phyloP scores from a whole-genome alignment of 64 coral and sea anemone species.

The Pachyseris speciosa region DNA sequence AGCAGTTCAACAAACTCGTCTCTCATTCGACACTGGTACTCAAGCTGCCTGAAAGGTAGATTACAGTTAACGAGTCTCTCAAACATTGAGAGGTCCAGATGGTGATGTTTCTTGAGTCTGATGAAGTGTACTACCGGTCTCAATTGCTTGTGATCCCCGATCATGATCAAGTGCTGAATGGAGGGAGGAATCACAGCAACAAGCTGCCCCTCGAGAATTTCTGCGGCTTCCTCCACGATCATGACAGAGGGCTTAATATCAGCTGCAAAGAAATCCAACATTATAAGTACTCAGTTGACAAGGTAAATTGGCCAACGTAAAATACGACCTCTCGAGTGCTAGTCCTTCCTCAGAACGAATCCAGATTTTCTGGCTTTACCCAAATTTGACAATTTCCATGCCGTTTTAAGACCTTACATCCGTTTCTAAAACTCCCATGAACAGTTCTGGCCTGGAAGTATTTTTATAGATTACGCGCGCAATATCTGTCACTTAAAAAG shows the following conservation, averaged over 20 bases:
- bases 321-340: background rate
- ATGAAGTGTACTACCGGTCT: conserved; percentile 64
- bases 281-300: too few relatives aligned
- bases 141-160: conserved; percentile 87
- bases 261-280: background rate
- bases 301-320: too few relatives aligned
- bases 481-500: too few relatives aligned
- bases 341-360: background rate
- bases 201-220: conserved; percentile 85
- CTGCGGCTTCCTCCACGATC: conserved; percentile 93
- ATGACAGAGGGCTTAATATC: conserved; percentile 75
- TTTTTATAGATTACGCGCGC: too few relatives aligned
- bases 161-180: conserved; percentile 86
- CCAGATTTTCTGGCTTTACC: too few relatives aligned
- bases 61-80: conserved; percentile 76
- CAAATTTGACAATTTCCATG: too few relatives aligned
- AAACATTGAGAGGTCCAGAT: conserved; percentile 87
- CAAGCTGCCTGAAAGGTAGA: conserved; percentile 52
- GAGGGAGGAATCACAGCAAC: conserved; percentile 74
- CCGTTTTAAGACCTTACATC: too few relatives aligned
- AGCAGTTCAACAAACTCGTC: conserved; percentile 78
- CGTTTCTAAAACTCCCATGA: too few relatives aligned
- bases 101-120: conserved; percentile 30
- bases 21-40: conserved; percentile 81
- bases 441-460: too few relatives aligned